Conservation (phyloP, 2,113 vertebrate genomes). For the Apteryx owenii region DNA sequence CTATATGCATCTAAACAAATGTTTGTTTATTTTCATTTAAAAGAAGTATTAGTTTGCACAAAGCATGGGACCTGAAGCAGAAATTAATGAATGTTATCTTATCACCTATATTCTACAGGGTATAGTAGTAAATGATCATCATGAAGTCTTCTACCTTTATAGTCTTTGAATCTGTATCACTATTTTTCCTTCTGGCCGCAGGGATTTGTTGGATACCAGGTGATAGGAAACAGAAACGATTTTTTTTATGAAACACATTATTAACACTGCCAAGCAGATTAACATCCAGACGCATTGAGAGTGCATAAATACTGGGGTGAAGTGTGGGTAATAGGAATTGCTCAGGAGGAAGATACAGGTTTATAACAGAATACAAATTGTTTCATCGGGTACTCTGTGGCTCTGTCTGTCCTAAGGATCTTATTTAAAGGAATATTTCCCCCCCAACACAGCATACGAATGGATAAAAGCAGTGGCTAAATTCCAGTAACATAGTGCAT, state of each 20-base stretch:
- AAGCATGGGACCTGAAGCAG: background rate
- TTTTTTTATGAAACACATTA: background rate
- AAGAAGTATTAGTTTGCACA: background rate
- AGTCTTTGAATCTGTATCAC: background rate
- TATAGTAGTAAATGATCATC: background rate
- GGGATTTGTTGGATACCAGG: background rate
- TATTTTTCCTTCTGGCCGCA: background rate
- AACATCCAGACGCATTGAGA: background rate
- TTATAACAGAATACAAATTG: background rate
- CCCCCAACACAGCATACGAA: background rate
- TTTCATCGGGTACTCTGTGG: background rate
- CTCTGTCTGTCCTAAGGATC: background rate
- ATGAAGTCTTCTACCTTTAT: background rate
- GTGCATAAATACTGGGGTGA: background rate
- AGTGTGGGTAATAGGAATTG: background rate
- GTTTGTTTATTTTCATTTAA: background rate
- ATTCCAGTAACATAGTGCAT: background rate
- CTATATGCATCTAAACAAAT: background rate
- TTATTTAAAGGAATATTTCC: background rate
- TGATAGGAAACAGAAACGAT: background rate
- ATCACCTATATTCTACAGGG: background rate
- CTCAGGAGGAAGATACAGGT: background rate
- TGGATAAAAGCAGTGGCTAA: background rate
- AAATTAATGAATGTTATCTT: conserved; percentile 1
- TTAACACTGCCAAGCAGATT: background rate